phyloP scores from a whole-genome alignment of 2,113 vertebrate genomes.

The Orycteropus afer region DNA sequence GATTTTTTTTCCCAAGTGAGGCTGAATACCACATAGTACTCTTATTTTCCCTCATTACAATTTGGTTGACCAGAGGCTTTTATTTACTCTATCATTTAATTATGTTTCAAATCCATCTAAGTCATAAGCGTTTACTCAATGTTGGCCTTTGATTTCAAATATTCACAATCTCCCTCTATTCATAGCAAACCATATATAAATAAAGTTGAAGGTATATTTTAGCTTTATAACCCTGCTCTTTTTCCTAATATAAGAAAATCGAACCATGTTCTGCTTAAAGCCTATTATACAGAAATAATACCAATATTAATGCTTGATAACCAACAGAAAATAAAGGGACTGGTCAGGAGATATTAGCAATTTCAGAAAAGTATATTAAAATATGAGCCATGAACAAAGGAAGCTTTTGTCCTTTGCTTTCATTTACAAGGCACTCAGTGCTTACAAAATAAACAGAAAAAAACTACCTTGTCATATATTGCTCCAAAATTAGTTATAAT shows the following conservation, averaged over 20 bases:
- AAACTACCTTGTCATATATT: constrained; percentile 31
- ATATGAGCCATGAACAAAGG: constrained; percentile 36
- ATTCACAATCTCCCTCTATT: constrained; percentile 36
- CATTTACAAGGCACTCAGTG: constrained; percentile 38
- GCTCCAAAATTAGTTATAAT: constrained; percentile 45
- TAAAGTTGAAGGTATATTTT: constrained; percentile 45
- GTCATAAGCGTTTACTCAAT: constrained; percentile 49
- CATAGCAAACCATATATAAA: constrained; percentile 40
- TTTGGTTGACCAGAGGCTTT: constrained; percentile 25
- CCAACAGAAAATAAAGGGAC: constrained; percentile 48
- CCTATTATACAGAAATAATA: constrained; percentile 51
- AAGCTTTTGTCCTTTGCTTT: constrained; percentile 58
- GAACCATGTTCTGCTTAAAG: constrained; percentile 29
- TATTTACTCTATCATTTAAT: constrained; percentile 46
- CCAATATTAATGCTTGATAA: constrained; percentile 41
- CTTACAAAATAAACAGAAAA: constrained; percentile 13
- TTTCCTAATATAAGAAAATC: constrained; percentile 43
- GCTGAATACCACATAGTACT: neutral
- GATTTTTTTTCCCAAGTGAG: constrained; percentile 36
- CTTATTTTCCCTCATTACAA: constrained; percentile 1
- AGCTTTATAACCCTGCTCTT: constrained; percentile 17
- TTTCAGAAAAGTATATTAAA: constrained; percentile 28
- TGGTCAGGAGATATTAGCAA: constrained; percentile 10
- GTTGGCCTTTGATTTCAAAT: constrained; percentile 58
- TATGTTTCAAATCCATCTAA: constrained; percentile 48